These are phyloP conservation scores for Melanostoma scalare DNA, from an alignment of 2,888 invertebrate genomes.

Conservation along the genomic window DNA sequence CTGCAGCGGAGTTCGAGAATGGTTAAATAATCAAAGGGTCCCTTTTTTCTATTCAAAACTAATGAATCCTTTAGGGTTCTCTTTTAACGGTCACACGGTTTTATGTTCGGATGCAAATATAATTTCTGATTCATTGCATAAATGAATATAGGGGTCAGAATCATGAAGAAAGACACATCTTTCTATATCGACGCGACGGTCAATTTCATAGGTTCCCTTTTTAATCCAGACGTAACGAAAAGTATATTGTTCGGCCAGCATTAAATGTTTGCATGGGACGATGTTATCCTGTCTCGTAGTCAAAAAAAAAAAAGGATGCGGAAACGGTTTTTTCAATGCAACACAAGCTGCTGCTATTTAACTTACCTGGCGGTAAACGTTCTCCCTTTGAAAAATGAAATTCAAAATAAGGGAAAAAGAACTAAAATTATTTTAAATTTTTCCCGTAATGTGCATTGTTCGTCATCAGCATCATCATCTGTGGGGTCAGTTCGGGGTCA, in stretches of 20 bases:
- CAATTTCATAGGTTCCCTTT: conserved; percentile 51
- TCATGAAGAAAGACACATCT: conserved; percentile 22
- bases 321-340: conserved; percentile 51
- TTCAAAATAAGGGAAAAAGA: conserved; percentile 48
- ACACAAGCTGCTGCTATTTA: conserved; percentile 54
- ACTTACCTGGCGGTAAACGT: conserved; percentile 58
- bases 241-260: conserved; percentile 28
- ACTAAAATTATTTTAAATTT: conserved; percentile 30
- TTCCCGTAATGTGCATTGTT: conserved; percentile 16
- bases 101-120: conserved; percentile 59
- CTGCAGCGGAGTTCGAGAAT: not conserved
- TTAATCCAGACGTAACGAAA: conserved; percentile 7
- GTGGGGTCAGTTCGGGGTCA: conserved; percentile 71
- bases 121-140: conserved; percentile 31
- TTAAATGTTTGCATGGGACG: conserved; percentile 53
- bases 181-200: conserved; percentile 18
- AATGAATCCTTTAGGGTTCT: conserved; percentile 47
- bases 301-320: conserved; percentile 43
- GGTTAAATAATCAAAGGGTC: not conserved
- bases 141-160: conserved; percentile 41
- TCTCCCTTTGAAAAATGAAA: conserved; percentile 35
- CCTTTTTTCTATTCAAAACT: not conserved
- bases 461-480: conserved; percentile 12
- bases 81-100: conserved; percentile 28
- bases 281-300: conserved; percentile 42